phyloP scores from a whole-genome alignment of 1,140 invertebrate genomes.

The Drosophila insularis region DNA sequence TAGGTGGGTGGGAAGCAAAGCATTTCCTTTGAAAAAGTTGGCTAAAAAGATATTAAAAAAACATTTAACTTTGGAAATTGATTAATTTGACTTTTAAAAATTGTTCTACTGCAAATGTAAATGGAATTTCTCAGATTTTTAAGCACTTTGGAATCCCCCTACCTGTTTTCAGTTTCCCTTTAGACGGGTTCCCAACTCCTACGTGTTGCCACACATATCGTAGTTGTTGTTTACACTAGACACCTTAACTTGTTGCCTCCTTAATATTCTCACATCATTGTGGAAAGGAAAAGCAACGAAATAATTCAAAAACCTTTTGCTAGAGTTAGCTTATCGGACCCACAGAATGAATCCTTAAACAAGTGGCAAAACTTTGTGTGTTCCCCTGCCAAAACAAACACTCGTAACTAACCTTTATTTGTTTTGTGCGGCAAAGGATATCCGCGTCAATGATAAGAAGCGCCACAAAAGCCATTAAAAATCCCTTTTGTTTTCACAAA shows the following conservation, averaged over 20 bases:
- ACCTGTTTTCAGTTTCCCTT: no score
- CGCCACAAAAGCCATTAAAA: conserved; percentile 70
- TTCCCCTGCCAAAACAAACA: conserved; percentile 45
- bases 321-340: conserved; percentile 51
- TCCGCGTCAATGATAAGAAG: conserved; percentile 63
- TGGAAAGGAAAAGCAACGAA: conserved; percentile 48
- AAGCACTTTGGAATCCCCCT: no score
- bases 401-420: conserved; percentile 68
- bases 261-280: conserved; percentile 6
- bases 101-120: no score
- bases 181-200: no score
- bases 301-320: conserved; percentile 58
- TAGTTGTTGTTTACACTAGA: background rate
- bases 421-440: conserved; percentile 68
- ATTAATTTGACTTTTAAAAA: no score
- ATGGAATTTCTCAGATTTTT: no score
- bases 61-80: no score
- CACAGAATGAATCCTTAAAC: conserved; percentile 43
- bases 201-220: background rate
- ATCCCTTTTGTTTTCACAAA: conserved; percentile 56
- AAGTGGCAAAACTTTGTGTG: conserved; percentile 65
- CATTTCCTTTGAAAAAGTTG: no score
- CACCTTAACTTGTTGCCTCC: conserved; percentile 12
- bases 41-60: no score
- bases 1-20: background rate